Evolutionary conservation across 2,113 vertebrate species (phyloP).

Genomic region (Tringa solitaria): DNA sequence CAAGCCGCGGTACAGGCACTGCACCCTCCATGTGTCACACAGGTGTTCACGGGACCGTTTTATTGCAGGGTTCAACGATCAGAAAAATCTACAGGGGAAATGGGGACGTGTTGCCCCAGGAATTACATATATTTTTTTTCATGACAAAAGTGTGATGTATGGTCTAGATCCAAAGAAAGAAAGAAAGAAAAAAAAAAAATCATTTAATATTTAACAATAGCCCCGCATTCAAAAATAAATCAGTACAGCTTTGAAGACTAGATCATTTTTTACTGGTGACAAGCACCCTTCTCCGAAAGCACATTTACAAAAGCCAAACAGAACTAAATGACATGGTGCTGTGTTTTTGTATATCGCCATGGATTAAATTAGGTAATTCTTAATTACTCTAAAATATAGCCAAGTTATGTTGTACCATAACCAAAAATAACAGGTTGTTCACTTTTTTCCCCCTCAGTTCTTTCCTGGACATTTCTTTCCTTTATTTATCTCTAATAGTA

Average conservation of each 20-base stretch:
- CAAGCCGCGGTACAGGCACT: background rate
- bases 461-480: background rate
- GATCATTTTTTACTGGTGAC: background rate
- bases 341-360: background rate
- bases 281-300: background rate
- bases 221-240: constrained; percentile 40
- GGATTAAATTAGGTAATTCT: background rate
- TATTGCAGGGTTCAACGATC: constrained; percentile 47
- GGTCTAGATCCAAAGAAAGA: background rate
- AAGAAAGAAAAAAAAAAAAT: background rate
- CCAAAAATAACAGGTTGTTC: background rate
- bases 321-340: background rate
- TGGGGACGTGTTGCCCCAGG: constrained; percentile 31
- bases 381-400: background rate
- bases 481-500: background rate
- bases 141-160: constrained; percentile 15
- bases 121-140: background rate
- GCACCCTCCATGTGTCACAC: background rate
- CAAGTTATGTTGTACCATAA: background rate
- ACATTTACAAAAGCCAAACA: background rate
- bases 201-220: constrained; percentile 6
- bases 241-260: constrained; percentile 2
- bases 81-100: constrained; percentile 50
- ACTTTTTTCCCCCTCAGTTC: background rate
- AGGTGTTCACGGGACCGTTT: constrained; percentile 42